Evolutionary conservation across 2,113 vertebrate genomes (phyloP).

Genomic region (Typhlomys cinereus): DNA sequence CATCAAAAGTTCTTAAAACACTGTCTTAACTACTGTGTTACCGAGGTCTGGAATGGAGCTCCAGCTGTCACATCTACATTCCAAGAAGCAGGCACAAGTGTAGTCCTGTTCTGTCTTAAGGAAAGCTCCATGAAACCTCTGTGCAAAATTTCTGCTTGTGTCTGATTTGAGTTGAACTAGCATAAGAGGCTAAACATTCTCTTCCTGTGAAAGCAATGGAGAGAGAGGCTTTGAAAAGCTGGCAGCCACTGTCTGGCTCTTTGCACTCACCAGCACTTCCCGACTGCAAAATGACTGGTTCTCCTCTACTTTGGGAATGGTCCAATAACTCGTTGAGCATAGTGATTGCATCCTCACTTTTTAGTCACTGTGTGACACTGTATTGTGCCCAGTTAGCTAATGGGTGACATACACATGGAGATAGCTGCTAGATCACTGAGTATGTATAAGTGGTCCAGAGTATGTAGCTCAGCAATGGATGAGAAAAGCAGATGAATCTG

Average conservation of each 20-base stretch:
- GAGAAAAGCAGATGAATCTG: background rate
- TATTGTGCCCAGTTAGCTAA: background rate
- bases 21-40: background rate
- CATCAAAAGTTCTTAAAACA: background rate
- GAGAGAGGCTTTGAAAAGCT: no score
- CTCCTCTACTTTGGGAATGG: background rate
- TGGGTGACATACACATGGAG: background rate
- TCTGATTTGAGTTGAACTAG: background rate
- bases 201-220: background rate
- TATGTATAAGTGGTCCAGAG: background rate
- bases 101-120: background rate
- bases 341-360: background rate
- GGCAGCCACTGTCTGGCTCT: background rate
- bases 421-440: background rate
- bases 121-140: background rate
- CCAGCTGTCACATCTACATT: background rate
- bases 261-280: background rate
- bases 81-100: background rate
- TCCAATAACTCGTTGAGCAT: background rate
- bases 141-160: background rate
- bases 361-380: background rate
- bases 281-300: constrained; percentile 13
- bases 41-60: background rate
- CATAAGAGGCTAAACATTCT: background rate
- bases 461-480: background rate